These are phyloP conservation scores for Acrossocheilus wenchowensis DNA, from an alignment of 2,797 vertebrate genomes.

Conservation along the genomic window DNA sequence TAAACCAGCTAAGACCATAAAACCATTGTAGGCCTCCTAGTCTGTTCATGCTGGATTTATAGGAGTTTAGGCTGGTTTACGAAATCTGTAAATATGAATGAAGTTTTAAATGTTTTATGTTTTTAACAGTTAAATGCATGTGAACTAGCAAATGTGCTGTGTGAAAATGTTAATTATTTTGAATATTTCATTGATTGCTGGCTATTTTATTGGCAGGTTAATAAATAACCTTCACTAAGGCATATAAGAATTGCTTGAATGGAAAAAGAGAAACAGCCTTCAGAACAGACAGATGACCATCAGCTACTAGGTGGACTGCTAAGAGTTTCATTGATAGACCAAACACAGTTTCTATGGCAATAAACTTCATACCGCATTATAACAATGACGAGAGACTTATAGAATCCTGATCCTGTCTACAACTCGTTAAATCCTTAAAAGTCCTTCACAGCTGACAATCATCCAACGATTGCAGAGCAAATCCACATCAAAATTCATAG, in stretches of 20 bases:
- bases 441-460: constrained; percentile 41
- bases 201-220: background rate
- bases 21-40: background rate
- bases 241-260: background rate
- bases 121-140: background rate
- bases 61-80: background rate
- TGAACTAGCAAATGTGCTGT: background rate
- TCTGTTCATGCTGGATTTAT: background rate
- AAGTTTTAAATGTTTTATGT: background rate
- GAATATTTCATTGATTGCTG: background rate
- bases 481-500: constrained; percentile 42
- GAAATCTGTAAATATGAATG: background rate
- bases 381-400: background rate
- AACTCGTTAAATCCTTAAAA: constrained; percentile 1
- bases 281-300: background rate
- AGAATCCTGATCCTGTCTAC: constrained; percentile 18
- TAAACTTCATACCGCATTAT: background rate
- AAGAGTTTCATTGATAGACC: background rate
- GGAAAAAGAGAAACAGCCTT: background rate
- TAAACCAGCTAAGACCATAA: background rate
- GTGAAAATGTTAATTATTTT: background rate
- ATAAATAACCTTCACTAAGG: background rate
- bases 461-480: constrained; percentile 5
- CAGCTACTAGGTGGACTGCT: background rate
- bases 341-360: background rate